phyloP scores from a whole-genome alignment of 1,140 invertebrate species.

The Cyclina sinensis region DNA sequence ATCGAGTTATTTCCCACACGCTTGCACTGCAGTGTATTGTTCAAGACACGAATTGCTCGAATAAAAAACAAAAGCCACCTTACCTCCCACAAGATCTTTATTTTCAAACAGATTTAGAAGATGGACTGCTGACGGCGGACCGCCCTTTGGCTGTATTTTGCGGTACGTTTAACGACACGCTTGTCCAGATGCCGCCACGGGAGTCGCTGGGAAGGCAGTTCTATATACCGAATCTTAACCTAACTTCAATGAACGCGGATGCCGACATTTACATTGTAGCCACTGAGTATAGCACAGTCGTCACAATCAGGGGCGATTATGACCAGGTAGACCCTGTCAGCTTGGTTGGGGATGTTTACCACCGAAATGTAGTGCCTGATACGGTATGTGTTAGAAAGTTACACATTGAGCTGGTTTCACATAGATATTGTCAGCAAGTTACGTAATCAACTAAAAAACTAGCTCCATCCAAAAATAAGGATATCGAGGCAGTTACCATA shows the following conservation, averaged over 20 bases:
- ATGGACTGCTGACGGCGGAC: not conserved
- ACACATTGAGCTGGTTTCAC: no score
- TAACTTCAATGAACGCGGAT: not conserved
- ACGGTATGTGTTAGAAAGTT: no score
- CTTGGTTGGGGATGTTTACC: constrained; percentile 32
- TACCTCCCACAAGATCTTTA: no score
- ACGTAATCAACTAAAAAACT: no score
- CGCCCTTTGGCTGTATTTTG: constrained; percentile 1
- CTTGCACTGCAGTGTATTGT: no score
- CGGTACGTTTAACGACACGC: not conserved
- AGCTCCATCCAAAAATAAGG: no score
- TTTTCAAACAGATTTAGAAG: not conserved
- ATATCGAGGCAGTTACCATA: no score
- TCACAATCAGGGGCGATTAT: constrained; percentile 25
- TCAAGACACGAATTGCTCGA: no score
- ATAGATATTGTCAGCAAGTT: no score
- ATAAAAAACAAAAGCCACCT: no score
- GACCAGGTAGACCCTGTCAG: constrained; percentile 16
- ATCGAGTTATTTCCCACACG: no score
- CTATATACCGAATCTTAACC: constrained; percentile 8
- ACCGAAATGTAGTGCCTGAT: not conserved
- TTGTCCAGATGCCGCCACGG: constrained; percentile 18
- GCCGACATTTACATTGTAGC: not conserved
- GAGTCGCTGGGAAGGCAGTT: not conserved
- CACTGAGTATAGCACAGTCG: constrained; percentile 8